Percentiles rank a stretch among this genome's conserved stretches.
Conservation (phyloP, 2,888 invertebrate species). For the Augochlorella aurata region DNA sequence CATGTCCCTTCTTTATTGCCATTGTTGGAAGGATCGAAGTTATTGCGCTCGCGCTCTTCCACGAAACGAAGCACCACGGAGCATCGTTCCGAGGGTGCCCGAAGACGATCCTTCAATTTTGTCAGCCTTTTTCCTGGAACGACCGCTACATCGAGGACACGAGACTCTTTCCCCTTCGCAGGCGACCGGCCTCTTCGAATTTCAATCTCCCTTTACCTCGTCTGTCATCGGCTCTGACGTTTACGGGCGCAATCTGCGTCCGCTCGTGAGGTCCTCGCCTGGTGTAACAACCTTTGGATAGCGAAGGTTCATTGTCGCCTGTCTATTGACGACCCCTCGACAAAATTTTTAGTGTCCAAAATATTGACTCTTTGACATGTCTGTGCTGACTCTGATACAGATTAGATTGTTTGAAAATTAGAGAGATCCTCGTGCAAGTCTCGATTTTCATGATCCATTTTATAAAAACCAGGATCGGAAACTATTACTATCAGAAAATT, state of each 20-base stretch:
- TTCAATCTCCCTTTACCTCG: not conserved
- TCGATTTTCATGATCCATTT: too few relatives aligned
- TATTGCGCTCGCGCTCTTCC: not conserved
- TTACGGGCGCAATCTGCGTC: not conserved
- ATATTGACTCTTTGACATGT: not conserved
- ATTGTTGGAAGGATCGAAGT: constrained; percentile 5
- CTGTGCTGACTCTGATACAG: not conserved
- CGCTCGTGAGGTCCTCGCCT: not conserved
- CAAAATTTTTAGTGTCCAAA: not conserved
- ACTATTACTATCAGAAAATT: too few relatives aligned
- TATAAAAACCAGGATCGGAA: too few relatives aligned
- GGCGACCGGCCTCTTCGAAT: not conserved
- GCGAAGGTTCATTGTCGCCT: not conserved
- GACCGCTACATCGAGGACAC: not conserved
- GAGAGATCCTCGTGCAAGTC: too few relatives aligned
- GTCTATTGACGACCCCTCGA: not conserved
- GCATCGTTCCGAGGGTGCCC: not conserved
- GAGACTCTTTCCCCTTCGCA: not conserved
- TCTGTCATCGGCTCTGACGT: not conserved
- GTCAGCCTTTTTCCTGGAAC: constrained; percentile 4
- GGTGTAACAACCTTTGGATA: not conserved
- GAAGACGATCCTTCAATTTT: constrained; percentile 10
- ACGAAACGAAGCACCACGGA: not conserved
- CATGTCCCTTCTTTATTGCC: constrained; percentile 23
- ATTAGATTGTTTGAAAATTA: not conserved